These are phyloP conservation scores for Microchirus variegatus DNA, from an alignment of 2,797 vertebrate genomes.

Conservation along the genomic window DNA sequence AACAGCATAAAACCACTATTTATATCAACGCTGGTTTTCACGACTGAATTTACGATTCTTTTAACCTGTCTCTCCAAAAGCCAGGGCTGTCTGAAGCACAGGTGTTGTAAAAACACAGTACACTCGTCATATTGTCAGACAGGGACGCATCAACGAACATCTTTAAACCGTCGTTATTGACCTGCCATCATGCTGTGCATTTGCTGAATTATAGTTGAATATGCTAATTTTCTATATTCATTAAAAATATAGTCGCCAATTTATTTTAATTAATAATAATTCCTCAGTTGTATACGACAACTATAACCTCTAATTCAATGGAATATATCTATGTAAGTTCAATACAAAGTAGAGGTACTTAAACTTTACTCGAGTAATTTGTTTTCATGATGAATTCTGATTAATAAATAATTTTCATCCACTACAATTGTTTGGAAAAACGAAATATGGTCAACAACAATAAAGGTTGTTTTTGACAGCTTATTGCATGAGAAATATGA, in stretches of 20 bases:
- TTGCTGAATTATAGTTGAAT: conserved; percentile 2
- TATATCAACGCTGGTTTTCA: conserved; percentile 61
- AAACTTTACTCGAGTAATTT: background rate
- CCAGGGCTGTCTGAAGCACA: conserved; percentile 43
- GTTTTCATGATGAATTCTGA: background rate
- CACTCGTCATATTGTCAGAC: conserved; percentile 10
- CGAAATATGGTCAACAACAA: no score
- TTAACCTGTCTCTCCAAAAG: conserved; percentile 59
- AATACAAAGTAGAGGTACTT: background rate
- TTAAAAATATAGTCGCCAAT: conserved; percentile 1
- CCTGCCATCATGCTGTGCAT: background rate
- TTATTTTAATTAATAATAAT: conserved; percentile 8
- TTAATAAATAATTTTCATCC: no score
- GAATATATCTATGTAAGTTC: background rate
- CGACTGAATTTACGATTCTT: conserved; percentile 67
- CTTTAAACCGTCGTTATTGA: conserved; percentile 9
- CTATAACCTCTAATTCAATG: background rate
- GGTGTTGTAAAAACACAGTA: conserved; percentile 39
- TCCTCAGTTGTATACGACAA: background rate
- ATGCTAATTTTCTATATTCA: conserved; percentile 7
- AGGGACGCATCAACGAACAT: background rate
- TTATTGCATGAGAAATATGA: no score
- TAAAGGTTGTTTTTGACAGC: no score
- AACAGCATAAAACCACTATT: conserved; percentile 72
- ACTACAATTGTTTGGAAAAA: background rate